Percentiles rank a stretch among this genome's conserved stretches.
These are phyloP conservation scores for Hystrix brachyura DNA, from an alignment of 2,113 vertebrate species.

Conservation along the genomic window DNA sequence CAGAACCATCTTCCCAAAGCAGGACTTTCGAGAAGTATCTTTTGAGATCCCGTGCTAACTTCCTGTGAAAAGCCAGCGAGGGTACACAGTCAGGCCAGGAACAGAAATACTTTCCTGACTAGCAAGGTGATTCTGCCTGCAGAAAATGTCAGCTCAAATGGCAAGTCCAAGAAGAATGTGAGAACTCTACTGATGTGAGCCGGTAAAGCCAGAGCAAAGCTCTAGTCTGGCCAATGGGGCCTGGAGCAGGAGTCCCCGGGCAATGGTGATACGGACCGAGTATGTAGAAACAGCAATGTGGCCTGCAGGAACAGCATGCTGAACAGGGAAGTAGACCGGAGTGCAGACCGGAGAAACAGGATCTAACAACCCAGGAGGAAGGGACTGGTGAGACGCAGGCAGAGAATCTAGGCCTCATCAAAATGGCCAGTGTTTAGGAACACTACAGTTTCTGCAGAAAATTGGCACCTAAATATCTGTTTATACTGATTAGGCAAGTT, in stretches of 20 bases:
- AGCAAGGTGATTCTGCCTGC: neutral
- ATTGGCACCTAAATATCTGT: neutral
- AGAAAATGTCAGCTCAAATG: neutral
- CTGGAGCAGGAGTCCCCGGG: neutral
- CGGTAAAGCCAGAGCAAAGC: neutral
- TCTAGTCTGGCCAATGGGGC: neutral
- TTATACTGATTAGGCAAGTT: neutral
- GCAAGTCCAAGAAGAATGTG: neutral
- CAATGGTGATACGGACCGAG: no score
- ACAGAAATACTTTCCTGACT: neutral
- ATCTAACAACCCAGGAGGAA: neutral
- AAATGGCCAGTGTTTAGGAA: neutral
- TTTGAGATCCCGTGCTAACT: neutral
- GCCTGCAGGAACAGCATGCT: neutral
- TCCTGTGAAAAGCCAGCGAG: neutral
- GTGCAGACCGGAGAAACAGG: neutral
- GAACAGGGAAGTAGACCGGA: neutral
- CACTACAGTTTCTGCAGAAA: neutral
- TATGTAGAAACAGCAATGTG: neutral
- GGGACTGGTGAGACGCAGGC: neutral
- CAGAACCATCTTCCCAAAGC: slow-evolving; percentile 14
- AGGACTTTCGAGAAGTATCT: neutral
- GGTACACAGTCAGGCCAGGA: neutral
- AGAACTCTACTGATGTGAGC: neutral
- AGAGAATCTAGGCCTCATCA: neutral